phyloP scores from a whole-genome alignment of 2,888 invertebrate genomes.

The Aquatica leii region DNA sequence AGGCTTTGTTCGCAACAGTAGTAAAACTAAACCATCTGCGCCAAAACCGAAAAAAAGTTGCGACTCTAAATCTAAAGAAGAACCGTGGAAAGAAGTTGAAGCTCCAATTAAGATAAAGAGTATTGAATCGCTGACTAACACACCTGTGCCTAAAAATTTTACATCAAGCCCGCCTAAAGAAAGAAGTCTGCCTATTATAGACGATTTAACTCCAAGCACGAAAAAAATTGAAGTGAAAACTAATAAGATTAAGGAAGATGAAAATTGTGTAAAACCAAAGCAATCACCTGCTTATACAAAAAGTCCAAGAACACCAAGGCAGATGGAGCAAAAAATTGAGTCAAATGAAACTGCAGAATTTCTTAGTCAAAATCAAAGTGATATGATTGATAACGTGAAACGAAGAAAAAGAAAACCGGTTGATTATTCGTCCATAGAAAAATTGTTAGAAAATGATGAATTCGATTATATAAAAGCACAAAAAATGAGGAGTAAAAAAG shows the following conservation, averaged over 20 bases:
- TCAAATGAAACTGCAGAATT: background rate
- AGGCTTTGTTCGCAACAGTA: conserved; percentile 21
- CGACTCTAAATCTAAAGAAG: conserved; percentile 6
- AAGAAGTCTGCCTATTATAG: conserved; percentile 17
- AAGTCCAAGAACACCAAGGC: conserved; percentile 14
- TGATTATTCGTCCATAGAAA: conserved; percentile 27
- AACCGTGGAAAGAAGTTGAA: conserved; percentile 2
- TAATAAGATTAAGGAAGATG: background rate
- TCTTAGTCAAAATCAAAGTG: conserved; percentile 8
- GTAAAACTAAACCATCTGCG: conserved; percentile 19
- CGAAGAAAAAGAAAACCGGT: conserved; percentile 27
- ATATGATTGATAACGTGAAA: conserved; percentile 31
- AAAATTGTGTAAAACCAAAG: background rate
- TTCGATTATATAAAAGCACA: conserved; percentile 9
- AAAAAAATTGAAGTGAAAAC: background rate
- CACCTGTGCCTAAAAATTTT: background rate
- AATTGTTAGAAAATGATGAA: conserved; percentile 13
- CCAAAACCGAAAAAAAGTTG: conserved; percentile 19
- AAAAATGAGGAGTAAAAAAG: conserved; percentile 15
- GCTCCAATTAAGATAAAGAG: background rate
- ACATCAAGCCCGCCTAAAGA: conserved; percentile 9
- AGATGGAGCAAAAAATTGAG: background rate
- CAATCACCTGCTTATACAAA: background rate
- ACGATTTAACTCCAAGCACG: conserved; percentile 1
- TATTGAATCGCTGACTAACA: background rate